Base-by-base conservation (phyloP, 2,113 vertebrate genomes). In the Haemorhous mexicanus region DNA sequence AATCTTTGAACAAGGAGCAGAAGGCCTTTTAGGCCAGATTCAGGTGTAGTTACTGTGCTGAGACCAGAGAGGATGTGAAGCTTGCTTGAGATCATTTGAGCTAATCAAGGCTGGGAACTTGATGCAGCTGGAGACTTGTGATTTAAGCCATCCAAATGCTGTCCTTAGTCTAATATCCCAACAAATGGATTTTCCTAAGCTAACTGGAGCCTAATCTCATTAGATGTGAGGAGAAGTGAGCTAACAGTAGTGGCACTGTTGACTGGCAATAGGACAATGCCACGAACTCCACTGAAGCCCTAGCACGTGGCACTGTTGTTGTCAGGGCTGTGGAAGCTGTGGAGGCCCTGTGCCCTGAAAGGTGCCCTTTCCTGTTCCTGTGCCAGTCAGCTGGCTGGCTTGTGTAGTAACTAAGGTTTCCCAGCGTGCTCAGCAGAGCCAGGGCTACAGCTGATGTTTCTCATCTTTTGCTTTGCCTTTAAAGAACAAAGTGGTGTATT, bases 111-210 rank as follows among this genome's bases (percentile, higher is more conserved):
- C 63, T 80, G 63, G 74, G n/a, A 89, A 49, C 35, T 82, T 49
- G n/a, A 43, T 76, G 37, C 28, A 67, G 46, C 59, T 66, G 16
- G 20, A 39, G 56, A 77, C 64, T 80, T 63, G 33, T 28, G 69
- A 61, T 68, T 63, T 85, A 85, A 94, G 70, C 62, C 41, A 89
- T 78, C 33, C 44, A 72, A 59, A 89, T 44, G 27, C 81, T 91
- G 47, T 47, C 58, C 19, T 58, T 59, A 43, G 73, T 50, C 35
- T 78, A 33, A 75, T 78, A 59, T 75, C 69, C 39, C 47, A 93
- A 78, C 43, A 94, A 63, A 67, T 84, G 39, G 70, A 64, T 96
- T 94, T 91, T 84, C 86, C 61, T 83, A 75, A 94, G 52, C 30
- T 53, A 89, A 7, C 70, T 70, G 76, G 68, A 90, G 68, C 80